Base-by-base conservation (phyloP, 2,888 invertebrate genomes). In the Cataglyphis livida region DNA sequence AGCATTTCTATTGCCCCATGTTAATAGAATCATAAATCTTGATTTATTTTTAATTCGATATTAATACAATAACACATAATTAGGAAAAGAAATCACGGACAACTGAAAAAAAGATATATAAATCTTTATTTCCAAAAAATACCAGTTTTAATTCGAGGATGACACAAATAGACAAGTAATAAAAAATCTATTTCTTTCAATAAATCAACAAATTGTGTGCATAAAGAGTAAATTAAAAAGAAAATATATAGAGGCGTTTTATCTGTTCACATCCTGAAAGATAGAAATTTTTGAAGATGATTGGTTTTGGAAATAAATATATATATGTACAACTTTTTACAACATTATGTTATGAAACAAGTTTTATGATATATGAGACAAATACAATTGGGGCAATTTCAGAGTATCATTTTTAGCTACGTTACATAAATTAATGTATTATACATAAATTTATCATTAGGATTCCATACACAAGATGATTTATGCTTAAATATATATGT, bases 401-500 rank as follows among this genome's bases (percentile, higher is more conserved):
- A 71, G 44, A 6, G n/a, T 61, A 57, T 59, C 6, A 44, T 10
- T 57, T 75, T 70, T 59, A 76, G 18, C 21, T 65, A n/a, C 21
- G n/a, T 54, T 78, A 28, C 35, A 57, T 70, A n/a, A 54, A 57
- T 76, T 68, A 76, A 76, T 57, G 54, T 68, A 32, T 79, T 59
- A 59, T 25, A 6, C 48, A 7, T 71, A 9, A 68, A 54, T 54
- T 66, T 41, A 66, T 6, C 35, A 38, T 38, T 75, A 68, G 41
- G n/a, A 15, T 76, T 57, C 54, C 15, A 54, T 3, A 41, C 10
- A 66, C 15, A n/a, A 54, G 5, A 3, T 41, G 12, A 54, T 65
- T 76, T 68, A 15, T 54, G n/a, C 15, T 57, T 57, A 76, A 54
- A 38, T 51, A 3, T 59, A 41, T 9, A 54, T 66, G 66, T 54